These are phyloP conservation scores for Paramacrobiotus metropolitanus DNA, from an alignment of 1,140 invertebrate species.

Conservation along the genomic window DNA sequence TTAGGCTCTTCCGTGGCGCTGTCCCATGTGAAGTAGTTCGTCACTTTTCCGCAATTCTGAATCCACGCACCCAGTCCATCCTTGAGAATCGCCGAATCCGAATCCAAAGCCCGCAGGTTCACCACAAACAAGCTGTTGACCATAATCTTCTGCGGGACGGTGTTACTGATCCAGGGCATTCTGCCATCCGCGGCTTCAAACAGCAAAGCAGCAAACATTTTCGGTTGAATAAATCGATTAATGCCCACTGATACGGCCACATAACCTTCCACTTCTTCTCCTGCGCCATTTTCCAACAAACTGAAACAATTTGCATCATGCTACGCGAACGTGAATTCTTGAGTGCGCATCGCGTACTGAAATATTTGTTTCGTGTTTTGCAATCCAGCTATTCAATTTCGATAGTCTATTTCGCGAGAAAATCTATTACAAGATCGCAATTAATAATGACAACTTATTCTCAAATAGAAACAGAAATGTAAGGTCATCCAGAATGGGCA, in stretches of 20 bases:
- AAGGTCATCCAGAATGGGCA: too few relatives aligned
- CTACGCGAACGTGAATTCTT: too few relatives aligned
- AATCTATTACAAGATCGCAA: too few relatives aligned
- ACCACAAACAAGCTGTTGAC: neutral
- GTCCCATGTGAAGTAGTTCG: neutral
- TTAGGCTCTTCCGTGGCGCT: too few relatives aligned
- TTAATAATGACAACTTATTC: too few relatives aligned
- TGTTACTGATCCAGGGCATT: neutral
- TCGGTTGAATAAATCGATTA: neutral
- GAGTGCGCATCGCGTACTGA: too few relatives aligned
- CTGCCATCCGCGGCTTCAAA: neutral
- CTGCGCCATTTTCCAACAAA: too few relatives aligned
- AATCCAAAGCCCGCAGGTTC: neutral
- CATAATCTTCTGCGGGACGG: constrained; percentile 3
- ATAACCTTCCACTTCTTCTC: neutral
- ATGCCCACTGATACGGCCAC: neutral
- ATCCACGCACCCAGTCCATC: constrained; percentile 1
- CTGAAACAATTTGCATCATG: too few relatives aligned
- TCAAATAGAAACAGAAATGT: too few relatives aligned
- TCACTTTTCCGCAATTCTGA: constrained; percentile 1
- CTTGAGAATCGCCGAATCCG: neutral
- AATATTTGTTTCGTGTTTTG: too few relatives aligned
- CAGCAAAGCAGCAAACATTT: neutral
- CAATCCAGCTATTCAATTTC: too few relatives aligned
- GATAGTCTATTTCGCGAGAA: too few relatives aligned